Percentiles rank a stretch among this genome's conserved stretches.
These are phyloP conservation scores for Drosophila incognita DNA, from an alignment of 2,888 invertebrate species.

Conservation along the genomic window DNA sequence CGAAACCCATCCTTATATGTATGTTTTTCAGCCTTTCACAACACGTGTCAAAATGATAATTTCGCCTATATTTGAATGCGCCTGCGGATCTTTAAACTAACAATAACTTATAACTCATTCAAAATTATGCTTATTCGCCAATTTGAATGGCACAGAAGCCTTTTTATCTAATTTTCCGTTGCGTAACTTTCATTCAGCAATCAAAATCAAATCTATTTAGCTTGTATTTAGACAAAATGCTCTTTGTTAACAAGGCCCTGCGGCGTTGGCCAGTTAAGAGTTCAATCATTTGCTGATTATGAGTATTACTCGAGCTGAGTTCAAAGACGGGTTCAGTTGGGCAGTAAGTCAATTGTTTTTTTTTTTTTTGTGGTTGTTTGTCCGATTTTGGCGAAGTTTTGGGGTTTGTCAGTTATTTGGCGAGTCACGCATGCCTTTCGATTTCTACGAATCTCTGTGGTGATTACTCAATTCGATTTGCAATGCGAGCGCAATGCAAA, in stretches of 20 bases:
- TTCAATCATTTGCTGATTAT: conserved; percentile 45
- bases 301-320: conserved; percentile 22
- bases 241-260: conserved; percentile 40
- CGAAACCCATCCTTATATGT: background rate
- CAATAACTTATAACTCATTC: conserved; percentile 1
- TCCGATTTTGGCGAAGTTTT: conserved; percentile 12
- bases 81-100: background rate
- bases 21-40: background rate
- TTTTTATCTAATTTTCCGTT: conserved; percentile 12
- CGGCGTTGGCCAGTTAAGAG: conserved; percentile 45
- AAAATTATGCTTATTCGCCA: conserved; percentile 1
- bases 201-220: conserved; percentile 34
- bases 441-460: conserved; percentile 61
- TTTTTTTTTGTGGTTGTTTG: background rate
- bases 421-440: conserved; percentile 75
- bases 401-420: conserved; percentile 48
- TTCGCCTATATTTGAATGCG: background rate
- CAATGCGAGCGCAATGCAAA: conserved; percentile 69
- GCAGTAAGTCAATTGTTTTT: conserved; percentile 32
- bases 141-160: conserved; percentile 18
- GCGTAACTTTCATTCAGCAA: conserved; percentile 31
- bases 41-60: background rate
- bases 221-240: conserved; percentile 24
- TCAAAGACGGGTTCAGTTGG: conserved; percentile 53
- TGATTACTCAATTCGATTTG: conserved; percentile 64